These are phyloP conservation scores for Dromococcyx pavoninus DNA, from an alignment of 2,797 vertebrate genomes.

Conservation along the genomic window DNA sequence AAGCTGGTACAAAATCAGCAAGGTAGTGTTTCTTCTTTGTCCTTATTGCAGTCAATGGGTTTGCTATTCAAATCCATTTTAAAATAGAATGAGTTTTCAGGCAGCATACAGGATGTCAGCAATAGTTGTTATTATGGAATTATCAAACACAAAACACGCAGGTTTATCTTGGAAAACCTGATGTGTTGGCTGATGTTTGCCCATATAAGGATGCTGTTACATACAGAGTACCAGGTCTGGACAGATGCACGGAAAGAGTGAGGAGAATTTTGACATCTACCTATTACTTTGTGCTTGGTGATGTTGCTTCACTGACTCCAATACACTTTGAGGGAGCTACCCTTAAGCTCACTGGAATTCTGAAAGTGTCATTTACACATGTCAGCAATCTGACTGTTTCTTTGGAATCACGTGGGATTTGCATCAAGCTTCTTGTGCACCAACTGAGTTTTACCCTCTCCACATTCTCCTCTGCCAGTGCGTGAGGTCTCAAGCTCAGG, in stretches of 20 bases:
- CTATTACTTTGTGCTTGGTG: neutral
- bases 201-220: neutral
- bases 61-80: neutral
- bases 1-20: neutral
- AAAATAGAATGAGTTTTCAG: constrained; percentile 12
- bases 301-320: neutral
- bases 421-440: neutral
- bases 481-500: neutral
- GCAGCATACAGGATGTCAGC: neutral
- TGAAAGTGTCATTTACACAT: neutral
- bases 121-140: neutral
- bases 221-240: neutral
- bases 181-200: neutral
- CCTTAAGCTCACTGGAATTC: neutral
- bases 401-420: neutral
- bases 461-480: neutral
- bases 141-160: neutral
- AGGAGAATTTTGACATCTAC: neutral
- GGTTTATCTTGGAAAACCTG: neutral
- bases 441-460: neutral
- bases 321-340: neutral
- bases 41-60: neutral
- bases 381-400: neutral
- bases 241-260: neutral
- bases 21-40: neutral